Conservation (phyloP, 2,113 vertebrate species). For the Ictalurus punctatus region DNA sequence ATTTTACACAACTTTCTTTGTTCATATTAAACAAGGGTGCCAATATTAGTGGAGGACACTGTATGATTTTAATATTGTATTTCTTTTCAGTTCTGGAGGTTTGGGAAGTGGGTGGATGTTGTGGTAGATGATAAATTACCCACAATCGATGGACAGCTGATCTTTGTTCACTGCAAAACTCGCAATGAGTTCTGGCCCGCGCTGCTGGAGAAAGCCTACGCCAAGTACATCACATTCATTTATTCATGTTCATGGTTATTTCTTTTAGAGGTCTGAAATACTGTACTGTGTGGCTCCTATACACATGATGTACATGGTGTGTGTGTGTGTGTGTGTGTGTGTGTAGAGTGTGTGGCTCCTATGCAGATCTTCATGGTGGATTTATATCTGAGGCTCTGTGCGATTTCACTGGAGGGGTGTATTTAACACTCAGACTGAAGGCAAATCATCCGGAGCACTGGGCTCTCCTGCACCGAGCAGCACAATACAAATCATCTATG, state of each 20-base stretch:
- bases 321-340: conserved; percentile 27
- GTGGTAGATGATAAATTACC: conserved; percentile 75
- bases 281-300: neutral
- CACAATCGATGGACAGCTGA: conserved; percentile 60
- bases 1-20: too few relatives aligned
- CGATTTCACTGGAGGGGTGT: conserved; percentile 86
- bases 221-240: conserved; percentile 57
- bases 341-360: conserved; percentile 82
- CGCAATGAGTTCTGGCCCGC: conserved; percentile 73
- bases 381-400: conserved; percentile 80
- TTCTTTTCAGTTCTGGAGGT: conserved; percentile 72
- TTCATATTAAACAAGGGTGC: too few relatives aligned
- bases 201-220: conserved; percentile 75
- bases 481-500: conserved; percentile 72
- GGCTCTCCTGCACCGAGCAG: conserved; percentile 73
- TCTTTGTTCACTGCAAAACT: conserved; percentile 68
- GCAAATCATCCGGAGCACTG: conserved; percentile 71
- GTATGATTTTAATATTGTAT: neutral
- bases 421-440: conserved; percentile 68
- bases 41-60: too few relatives aligned
- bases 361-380: conserved; percentile 78
- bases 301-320: neutral
- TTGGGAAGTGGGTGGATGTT: conserved; percentile 72
- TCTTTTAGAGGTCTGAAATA: neutral
- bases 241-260: neutral